Conservation (phyloP, 2,113 vertebrate genomes). For the Orycteropus afer region DNA sequence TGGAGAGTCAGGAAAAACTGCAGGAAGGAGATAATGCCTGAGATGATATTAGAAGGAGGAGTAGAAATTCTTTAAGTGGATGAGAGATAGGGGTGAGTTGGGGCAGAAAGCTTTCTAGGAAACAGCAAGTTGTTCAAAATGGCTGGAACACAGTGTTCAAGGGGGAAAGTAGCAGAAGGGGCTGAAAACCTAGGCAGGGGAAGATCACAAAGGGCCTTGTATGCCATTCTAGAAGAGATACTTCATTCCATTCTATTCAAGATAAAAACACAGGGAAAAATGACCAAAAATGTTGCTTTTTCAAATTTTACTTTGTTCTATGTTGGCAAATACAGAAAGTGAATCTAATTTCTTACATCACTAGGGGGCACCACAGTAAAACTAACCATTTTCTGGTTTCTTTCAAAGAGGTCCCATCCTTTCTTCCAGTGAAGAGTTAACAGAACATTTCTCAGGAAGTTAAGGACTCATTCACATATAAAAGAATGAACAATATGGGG, state of each 20-base stretch:
- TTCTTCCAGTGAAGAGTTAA: not conserved
- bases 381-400: not conserved
- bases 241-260: not conserved
- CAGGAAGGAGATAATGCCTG: not conserved
- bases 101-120: not conserved
- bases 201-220: not conserved
- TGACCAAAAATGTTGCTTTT: not conserved
- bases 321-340: not conserved
- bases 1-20: not conserved
- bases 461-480: not conserved
- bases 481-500: not conserved
- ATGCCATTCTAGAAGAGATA: not conserved
- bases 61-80: not conserved
- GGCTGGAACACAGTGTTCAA: not conserved
- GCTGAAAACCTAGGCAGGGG: not conserved
- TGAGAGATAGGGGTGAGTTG: not conserved
- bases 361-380: slow-evolving; percentile 73
- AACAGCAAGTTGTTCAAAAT: not conserved
- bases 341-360: not conserved
- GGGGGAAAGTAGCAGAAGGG: not conserved
- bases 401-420: not conserved
- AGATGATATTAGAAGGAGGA: not conserved
- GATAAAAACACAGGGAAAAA: not conserved
- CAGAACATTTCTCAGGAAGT: not conserved
- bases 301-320: not conserved